Conservation (phyloP, 2,888 invertebrate species). For the Perizoma affinitatum region DNA sequence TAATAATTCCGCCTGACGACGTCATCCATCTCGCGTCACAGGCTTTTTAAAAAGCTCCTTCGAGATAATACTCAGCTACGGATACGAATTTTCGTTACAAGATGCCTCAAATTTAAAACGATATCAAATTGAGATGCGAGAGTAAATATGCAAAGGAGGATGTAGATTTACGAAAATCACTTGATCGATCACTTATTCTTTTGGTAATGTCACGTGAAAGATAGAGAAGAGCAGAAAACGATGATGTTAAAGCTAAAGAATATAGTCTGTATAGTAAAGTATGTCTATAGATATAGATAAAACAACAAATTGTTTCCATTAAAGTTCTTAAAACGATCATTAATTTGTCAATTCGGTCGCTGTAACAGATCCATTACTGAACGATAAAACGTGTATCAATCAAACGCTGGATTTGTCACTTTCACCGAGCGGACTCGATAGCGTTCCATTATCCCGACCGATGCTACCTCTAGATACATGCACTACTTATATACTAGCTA, state of each 20-base stretch:
- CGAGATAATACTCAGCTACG: slow-evolving; percentile 23
- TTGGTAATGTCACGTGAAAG: too few relatives aligned
- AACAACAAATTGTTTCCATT: slow-evolving; percentile 37
- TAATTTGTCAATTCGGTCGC: slow-evolving; percentile 34
- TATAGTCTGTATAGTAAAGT: too few relatives aligned
- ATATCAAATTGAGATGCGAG: not conserved
- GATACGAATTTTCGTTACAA: slow-evolving; percentile 22
- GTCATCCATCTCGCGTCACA: slow-evolving; percentile 31
- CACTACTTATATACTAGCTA: not conserved
- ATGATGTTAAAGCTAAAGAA: too few relatives aligned
- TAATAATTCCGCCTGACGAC: slow-evolving; percentile 30
- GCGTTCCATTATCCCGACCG: slow-evolving; percentile 23
- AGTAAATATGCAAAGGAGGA: slow-evolving; percentile 6
- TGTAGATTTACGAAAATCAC: not conserved
- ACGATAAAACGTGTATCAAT: slow-evolving; percentile 34
- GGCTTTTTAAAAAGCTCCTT: slow-evolving; percentile 30
- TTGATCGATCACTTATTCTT: not conserved
- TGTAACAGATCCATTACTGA: slow-evolving; percentile 33
- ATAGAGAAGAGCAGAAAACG: too few relatives aligned
- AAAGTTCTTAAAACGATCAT: slow-evolving; percentile 31
- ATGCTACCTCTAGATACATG: not conserved
- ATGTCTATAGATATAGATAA: slow-evolving; percentile 17
- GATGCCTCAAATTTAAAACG: slow-evolving; percentile 18
- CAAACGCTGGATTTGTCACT: slow-evolving; percentile 36
- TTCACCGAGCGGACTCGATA: slow-evolving; percentile 20